Percentiles rank a stretch among this genome's conserved stretches.
phyloP scores from a whole-genome alignment of 2,888 invertebrate genomes.

The Rapana venosa region DNA sequence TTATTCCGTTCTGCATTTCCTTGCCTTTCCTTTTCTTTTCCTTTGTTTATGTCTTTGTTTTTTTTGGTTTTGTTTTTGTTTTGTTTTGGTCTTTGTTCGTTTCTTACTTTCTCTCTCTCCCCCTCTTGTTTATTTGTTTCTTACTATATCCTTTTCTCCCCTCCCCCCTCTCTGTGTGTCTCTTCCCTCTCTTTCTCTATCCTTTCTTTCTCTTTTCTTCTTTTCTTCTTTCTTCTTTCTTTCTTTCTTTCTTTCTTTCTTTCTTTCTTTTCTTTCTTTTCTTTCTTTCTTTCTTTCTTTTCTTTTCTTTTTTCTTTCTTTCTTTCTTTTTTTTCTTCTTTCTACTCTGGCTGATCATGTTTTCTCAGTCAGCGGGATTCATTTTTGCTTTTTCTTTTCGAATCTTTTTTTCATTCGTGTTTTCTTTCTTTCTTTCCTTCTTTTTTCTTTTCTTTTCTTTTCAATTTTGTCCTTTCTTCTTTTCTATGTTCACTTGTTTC shows the following conservation, averaged over 20 bases:
- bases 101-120: not conserved
- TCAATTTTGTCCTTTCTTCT: too few relatives aligned
- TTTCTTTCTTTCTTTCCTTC: too few relatives aligned
- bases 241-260: not conserved
- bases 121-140: not conserved
- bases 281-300: not conserved
- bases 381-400: too few relatives aligned
- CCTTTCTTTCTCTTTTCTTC: not conserved
- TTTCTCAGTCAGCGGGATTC: too few relatives aligned
- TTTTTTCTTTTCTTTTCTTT: too few relatives aligned
- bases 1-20: too few relatives aligned
- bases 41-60: not conserved
- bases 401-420: too few relatives aligned
- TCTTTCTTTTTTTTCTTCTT: not conserved
- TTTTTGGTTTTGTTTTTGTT: not conserved
- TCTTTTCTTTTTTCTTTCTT: not conserved
- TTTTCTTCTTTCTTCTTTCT: not conserved
- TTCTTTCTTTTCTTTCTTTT: not conserved
- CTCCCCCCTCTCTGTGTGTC: not conserved
- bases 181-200: not conserved
- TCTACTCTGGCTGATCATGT: not conserved
- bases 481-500: too few relatives aligned
- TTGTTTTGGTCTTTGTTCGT: not conserved
- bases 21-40: not conserved
- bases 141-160: not conserved